Evolutionary conservation across 2,113 vertebrate species (phyloP).

Genomic region (Notechis scutatus): DNA sequence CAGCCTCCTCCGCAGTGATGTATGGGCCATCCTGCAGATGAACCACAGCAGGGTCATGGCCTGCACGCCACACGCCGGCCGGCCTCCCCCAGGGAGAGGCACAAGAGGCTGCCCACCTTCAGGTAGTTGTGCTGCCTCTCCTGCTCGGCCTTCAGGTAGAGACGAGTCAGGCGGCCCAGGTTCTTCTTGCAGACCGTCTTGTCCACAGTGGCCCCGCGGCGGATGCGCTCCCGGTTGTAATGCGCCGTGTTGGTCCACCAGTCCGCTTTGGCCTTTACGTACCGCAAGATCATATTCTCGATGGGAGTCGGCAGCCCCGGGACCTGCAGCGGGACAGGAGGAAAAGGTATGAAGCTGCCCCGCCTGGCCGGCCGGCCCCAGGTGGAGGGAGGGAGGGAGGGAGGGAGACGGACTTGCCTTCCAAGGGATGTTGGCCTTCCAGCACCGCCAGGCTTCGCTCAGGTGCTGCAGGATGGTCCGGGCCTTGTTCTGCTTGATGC

Average conservation of each 20-base stretch:
- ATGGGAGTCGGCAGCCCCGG: conserved; percentile 97
- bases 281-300: conserved; percentile 98
- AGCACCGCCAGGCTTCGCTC: conserved; percentile 98
- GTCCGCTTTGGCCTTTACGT: conserved; percentile 98
- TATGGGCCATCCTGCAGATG: conserved; percentile 90
- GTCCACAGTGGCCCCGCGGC: conserved; percentile 96
- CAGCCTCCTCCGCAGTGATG: conserved; percentile 97
- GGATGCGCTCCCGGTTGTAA: conserved; percentile 96
- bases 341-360: neutral
- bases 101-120: conserved; percentile 74
- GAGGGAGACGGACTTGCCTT: conserved; percentile 71
- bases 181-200: conserved; percentile 99
- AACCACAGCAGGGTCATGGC: neutral
- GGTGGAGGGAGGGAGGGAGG: neutral
- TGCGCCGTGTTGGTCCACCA: conserved; percentile 99
- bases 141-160: conserved; percentile 97
- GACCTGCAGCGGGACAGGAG: conserved; percentile 70
- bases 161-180: conserved; percentile 90
- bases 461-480: conserved; percentile 97
- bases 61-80: neutral
- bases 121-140: conserved; percentile 98
- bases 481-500: conserved; percentile 99
- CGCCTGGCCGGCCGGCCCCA: too few species aligned
- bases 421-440: conserved; percentile 99
- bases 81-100: accelerated